Evolutionary conservation across 2,113 vertebrate species (phyloP).

Genomic region (Phaetusa simplex): DNA sequence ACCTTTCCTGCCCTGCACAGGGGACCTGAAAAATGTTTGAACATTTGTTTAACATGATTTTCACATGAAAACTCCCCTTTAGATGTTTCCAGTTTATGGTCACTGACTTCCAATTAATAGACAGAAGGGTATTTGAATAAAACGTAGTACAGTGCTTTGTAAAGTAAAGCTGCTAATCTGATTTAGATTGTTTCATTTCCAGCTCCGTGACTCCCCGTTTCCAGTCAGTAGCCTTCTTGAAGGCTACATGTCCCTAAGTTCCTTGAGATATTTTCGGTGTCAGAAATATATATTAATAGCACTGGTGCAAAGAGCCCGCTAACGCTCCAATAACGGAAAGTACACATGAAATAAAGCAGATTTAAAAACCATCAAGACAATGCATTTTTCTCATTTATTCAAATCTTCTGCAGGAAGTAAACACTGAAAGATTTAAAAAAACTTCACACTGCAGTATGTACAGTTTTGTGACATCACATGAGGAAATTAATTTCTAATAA

Average conservation of each 20-base stretch:
- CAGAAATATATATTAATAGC: not conserved
- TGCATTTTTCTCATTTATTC: constrained; percentile 84
- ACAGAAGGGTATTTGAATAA: not conserved
- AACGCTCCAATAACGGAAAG: not conserved
- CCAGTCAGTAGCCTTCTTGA: not conserved
- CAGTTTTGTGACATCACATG: constrained; percentile 80
- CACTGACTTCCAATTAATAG: not conserved
- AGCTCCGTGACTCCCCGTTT: not conserved
- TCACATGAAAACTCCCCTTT: not conserved
- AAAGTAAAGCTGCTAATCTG: not conserved
- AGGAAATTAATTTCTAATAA: constrained; percentile 80
- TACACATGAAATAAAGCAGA: constrained; percentile 59
- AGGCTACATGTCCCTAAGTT: not conserved
- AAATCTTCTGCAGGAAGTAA: constrained; percentile 86
- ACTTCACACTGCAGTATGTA: constrained; percentile 84
- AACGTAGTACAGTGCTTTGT: not conserved
- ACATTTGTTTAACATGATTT: not conserved
- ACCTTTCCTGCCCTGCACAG: not conserved
- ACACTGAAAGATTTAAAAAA: constrained; percentile 85
- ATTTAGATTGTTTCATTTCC: not conserved
- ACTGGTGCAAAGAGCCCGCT: not conserved
- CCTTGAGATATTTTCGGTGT: not conserved
- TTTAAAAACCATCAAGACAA: constrained; percentile 72
- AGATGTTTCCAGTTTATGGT: not conserved
- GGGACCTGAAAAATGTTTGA: not conserved